Evolutionary conservation across 2,888 invertebrate species (phyloP), one percentile per base, ranked within the genome.

Genomic region (Plebejus melissa): DNA sequence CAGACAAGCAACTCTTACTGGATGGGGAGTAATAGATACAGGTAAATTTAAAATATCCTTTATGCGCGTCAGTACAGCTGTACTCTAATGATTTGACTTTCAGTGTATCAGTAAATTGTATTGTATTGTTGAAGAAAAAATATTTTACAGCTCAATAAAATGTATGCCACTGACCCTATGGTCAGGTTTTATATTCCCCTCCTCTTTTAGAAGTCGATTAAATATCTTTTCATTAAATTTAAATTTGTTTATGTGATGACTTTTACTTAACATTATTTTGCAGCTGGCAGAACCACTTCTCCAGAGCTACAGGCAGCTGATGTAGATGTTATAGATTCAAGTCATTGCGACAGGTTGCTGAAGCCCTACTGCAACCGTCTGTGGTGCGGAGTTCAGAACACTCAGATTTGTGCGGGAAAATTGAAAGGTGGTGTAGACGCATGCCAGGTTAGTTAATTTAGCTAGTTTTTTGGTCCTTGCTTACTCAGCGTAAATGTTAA

Each of bases 11-110:
- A 22, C 22, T 22, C 22, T 22, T 22, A 22, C 22, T 22, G 84
- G 84, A 9, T 83, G 83, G 83, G 83, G 83, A 22, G 65, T 65
- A 4, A 16, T 65, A 65, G 81, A 82, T 58, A 76, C 79, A 76
- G 82, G 84, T 84, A 78, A 75, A 9, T 54, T 83, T 5, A 5
- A 16, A 6, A 38, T 1, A 28, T 1, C 28, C 2, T 58, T 32
- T 11, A 32, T 1, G 28, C 2, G 6, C 4, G 22, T 22, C 7
- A n/a, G 22, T 1, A 22, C 7, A 58, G 16, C 0, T 22, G 58
- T 22, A 22, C 22, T 7, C 7, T 7, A 7, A 9, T 58, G 7
- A 22, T 58, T 6, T 2, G 13, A 16, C 54, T 54, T 16, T 16
- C 4, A 54, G 11, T 46, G 4, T 16, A 54, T 11, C 2, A 46